Evolutionary conservation across 2,888 invertebrate genomes (phyloP).

Genomic region (Tortrix viridana): DNA sequence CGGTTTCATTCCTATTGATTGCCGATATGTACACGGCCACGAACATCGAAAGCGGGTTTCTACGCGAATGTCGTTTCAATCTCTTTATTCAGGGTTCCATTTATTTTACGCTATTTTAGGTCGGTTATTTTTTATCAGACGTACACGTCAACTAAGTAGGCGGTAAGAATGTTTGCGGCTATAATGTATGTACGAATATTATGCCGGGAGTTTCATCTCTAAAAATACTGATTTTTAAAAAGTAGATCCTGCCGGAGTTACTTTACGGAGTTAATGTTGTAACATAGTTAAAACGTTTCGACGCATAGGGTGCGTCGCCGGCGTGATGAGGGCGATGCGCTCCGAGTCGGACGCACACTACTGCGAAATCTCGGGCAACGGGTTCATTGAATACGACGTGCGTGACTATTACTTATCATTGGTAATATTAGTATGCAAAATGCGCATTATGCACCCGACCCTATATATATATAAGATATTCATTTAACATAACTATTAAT

Average conservation of each 20-base stretch:
- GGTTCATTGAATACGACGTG: slow-evolving; percentile 7
- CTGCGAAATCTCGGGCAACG: neutral
- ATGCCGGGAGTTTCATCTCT: no score
- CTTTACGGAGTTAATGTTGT: no score
- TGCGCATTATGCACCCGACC: slow-evolving; percentile 16
- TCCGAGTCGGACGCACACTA: no score
- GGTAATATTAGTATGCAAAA: slow-evolving; percentile 18
- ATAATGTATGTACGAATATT: neutral
- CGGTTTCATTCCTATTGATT: slow-evolving; percentile 26
- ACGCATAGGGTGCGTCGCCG: no score
- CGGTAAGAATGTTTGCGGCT: slow-evolving; percentile 8
- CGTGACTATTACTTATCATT: slow-evolving; percentile 12
- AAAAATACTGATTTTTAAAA: no score
- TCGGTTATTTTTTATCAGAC: slow-evolving; percentile 13
- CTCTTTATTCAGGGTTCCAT: slow-evolving; percentile 9
- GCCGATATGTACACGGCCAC: slow-evolving; percentile 16
- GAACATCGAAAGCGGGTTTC: neutral
- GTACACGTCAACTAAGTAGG: slow-evolving; percentile 7
- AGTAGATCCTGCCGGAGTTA: no score
- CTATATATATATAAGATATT: neutral
- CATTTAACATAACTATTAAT: slow-evolving; percentile 7
- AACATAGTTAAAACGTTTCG: no score
- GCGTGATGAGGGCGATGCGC: no score
- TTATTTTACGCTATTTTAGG: neutral
- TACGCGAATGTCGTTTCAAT: slow-evolving; percentile 2